Percentiles rank a stretch among this genome's conserved stretches.
Evolutionary conservation across 2,888 invertebrate genomes (phyloP).

Genomic region (Himalopsyche kuldschensis): DNA sequence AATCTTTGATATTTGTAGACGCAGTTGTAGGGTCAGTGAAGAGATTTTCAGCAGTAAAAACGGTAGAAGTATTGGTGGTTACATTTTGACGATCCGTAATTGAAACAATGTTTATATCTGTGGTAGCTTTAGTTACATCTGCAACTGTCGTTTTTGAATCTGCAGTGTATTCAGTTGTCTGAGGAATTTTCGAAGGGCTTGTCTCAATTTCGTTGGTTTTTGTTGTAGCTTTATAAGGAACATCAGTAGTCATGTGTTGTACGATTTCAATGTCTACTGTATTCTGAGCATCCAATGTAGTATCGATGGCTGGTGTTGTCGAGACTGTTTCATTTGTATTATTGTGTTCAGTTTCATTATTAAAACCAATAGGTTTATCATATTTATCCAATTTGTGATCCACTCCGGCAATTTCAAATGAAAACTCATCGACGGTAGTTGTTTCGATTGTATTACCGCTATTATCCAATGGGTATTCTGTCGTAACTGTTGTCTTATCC

Average conservation of each 20-base stretch:
- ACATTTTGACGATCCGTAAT: neutral
- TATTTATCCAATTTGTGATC: slow-evolving; percentile 23
- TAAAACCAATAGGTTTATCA: slow-evolving; percentile 9
- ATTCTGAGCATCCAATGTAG: slow-evolving; percentile 17
- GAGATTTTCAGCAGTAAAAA: neutral
- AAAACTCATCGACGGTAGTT: slow-evolving; percentile 31
- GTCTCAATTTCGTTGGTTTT: neutral
- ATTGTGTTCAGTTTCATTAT: slow-evolving; percentile 2
- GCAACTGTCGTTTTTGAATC: neutral
- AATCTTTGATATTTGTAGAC: neutral
- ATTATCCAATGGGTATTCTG: neutral
- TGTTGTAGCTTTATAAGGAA: slow-evolving; percentile 1
- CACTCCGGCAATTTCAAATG: slow-evolving; percentile 22
- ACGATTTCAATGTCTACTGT: slow-evolving; percentile 6
- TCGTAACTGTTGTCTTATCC: neutral
- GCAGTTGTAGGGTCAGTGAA: neutral
- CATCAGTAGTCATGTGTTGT: slow-evolving; percentile 4
- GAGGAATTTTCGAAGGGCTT: neutral
- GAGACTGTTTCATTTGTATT: neutral
- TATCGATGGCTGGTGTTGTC: slow-evolving; percentile 12
- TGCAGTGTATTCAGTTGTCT: slow-evolving; percentile 2
- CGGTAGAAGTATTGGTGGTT: neutral
- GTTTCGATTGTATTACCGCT: neutral
- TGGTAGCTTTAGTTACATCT: neutral
- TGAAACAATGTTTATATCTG: neutral